phyloP scores from a whole-genome alignment of 2,888 invertebrate genomes.

The Nematopogon swammerdamellus region DNA sequence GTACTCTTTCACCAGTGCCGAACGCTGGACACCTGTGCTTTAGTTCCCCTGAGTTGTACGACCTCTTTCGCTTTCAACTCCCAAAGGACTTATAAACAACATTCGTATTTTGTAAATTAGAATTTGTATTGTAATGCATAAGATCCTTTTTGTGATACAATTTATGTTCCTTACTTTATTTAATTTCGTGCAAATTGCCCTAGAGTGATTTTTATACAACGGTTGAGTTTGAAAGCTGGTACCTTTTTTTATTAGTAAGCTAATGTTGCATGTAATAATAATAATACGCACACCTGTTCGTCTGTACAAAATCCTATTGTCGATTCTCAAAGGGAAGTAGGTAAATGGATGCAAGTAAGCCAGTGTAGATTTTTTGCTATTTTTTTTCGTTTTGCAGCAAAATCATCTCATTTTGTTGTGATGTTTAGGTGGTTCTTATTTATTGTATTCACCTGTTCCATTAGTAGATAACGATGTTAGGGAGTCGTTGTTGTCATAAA shows the following conservation, averaged over 20 bases:
- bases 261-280: conserved; percentile 48
- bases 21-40: conserved; percentile 58
- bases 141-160: conserved; percentile 10
- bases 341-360: too few species aligned
- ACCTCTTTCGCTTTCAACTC: conserved; percentile 33
- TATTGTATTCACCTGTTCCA: too few species aligned
- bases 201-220: not conserved
- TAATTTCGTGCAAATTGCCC: conserved; percentile 19
- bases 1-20: conserved; percentile 33
- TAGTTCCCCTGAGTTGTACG: conserved; percentile 57
- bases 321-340: not conserved
- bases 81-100: conserved; percentile 26
- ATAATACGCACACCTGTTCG: conserved; percentile 47
- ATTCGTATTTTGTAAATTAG: conserved; percentile 20
- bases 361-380: too few species aligned
- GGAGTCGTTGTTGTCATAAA: too few species aligned
- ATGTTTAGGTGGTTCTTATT: too few species aligned
- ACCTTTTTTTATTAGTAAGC: conserved; percentile 38
- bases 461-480: too few species aligned
- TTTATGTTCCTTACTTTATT: conserved; percentile 13
- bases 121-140: conserved; percentile 19
- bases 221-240: not conserved
- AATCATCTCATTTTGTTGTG: too few species aligned
- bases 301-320: conserved; percentile 37
- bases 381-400: too few species aligned